Percentiles rank a stretch among this genome's conserved stretches.
Evolutionary conservation across 2,797 vertebrate species (phyloP).

Genomic region (Anomalospiza imberbis): DNA sequence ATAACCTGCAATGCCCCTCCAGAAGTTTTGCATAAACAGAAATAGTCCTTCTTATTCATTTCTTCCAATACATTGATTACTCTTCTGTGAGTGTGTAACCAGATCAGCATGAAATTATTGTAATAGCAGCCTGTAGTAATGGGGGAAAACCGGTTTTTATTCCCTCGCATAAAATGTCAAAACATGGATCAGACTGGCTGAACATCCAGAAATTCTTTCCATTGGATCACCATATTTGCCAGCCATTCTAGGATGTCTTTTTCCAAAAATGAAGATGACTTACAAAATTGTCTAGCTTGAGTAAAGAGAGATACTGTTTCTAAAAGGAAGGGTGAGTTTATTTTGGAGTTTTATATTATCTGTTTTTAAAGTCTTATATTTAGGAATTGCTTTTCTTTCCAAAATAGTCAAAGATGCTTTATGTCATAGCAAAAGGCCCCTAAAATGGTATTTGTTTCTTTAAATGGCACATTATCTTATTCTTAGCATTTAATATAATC

Average conservation of each 20-base stretch:
- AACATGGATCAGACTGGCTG: constrained; percentile 46
- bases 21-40: not conserved
- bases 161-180: constrained; percentile 24
- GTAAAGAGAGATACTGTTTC: not conserved
- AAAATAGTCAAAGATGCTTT: not conserved
- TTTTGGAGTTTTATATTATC: constrained; percentile 11
- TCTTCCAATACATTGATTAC: constrained; percentile 16
- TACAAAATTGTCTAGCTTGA: constrained; percentile 4
- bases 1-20: not conserved
- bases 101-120: not conserved
- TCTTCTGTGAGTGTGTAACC: not conserved
- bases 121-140: constrained; percentile 3
- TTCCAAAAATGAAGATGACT: constrained; percentile 3
- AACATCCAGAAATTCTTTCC: constrained; percentile 65
- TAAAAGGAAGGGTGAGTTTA: not conserved
- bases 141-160: not conserved
- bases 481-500: constrained; percentile 1
- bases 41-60: not conserved
- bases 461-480: not conserved
- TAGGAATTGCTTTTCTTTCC: not conserved
- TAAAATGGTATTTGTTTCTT: not conserved
- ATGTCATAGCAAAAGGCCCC: not conserved
- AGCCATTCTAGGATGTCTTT: constrained; percentile 32
- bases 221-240: not conserved
- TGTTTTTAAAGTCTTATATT: not conserved